Conservation (phyloP, 2,888 invertebrate species). For the Apodemia hepburni region DNA sequence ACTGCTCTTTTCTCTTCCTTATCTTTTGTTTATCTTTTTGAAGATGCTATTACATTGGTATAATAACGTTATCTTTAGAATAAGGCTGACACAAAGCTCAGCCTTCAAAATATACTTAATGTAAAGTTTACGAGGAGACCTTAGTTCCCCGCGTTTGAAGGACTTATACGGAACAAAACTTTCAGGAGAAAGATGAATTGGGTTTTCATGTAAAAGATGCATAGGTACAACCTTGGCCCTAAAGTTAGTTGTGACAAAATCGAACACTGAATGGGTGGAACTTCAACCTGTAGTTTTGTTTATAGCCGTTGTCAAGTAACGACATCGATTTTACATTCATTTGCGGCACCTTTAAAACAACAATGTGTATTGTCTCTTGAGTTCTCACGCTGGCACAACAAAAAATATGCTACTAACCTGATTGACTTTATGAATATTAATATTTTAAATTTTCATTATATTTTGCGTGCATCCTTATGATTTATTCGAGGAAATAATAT, state of each 20-base stretch:
- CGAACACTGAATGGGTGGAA: slow-evolving; percentile 1
- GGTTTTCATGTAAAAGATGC: neutral
- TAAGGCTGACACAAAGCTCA: too few relatives aligned
- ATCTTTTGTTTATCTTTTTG: too few relatives aligned
- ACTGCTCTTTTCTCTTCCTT: too few relatives aligned
- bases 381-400: slow-evolving; percentile 26
- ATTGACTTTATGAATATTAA: slow-evolving; percentile 6
- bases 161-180: too few relatives aligned
- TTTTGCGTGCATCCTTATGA: neutral
- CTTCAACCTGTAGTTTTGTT: slow-evolving; percentile 28
- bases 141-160: too few relatives aligned
- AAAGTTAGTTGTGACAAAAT: neutral
- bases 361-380: slow-evolving; percentile 23
- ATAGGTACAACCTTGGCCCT: neutral
- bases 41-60: too few relatives aligned
- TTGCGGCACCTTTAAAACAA: slow-evolving; percentile 23
- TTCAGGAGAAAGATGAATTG: too few relatives aligned
- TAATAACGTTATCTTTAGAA: too few relatives aligned
- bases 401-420: slow-evolving; percentile 5
- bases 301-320: slow-evolving; percentile 64
- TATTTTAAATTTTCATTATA: neutral
- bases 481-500: neutral
- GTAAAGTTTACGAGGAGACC: too few relatives aligned
- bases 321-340: slow-evolving; percentile 54
- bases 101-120: too few relatives aligned